These are phyloP conservation scores for Glaucidium brasilianum DNA, from an alignment of 2,113 vertebrate species.

Conservation along the genomic window DNA sequence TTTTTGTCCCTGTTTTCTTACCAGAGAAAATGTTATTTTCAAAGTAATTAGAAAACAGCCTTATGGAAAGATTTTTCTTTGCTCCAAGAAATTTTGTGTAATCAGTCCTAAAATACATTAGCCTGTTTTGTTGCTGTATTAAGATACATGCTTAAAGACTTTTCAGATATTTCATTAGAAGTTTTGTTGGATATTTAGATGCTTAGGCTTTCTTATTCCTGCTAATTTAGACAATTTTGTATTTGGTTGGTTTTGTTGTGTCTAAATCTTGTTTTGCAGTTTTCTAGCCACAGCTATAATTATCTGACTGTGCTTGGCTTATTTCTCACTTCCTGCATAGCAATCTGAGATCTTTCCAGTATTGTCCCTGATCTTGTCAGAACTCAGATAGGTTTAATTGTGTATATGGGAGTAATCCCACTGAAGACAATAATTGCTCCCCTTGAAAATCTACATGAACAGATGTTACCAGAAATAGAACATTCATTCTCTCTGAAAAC, in stretches of 20 bases:
- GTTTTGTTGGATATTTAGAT: not conserved
- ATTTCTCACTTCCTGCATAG: slow-evolving; percentile 4
- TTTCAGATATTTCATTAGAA: not conserved
- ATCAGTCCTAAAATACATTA: not conserved
- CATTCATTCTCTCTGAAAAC: not conserved
- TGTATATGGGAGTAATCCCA: not conserved
- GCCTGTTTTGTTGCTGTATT: not conserved
- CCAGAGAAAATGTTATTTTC: not conserved
- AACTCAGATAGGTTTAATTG: slow-evolving; percentile 1
- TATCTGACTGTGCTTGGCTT: slow-evolving; percentile 5
- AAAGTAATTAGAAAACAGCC: not conserved
- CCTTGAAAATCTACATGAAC: not conserved
- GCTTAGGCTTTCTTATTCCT: not conserved
- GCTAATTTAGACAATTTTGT: not conserved
- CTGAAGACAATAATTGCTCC: not conserved
- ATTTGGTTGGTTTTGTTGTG: not conserved
- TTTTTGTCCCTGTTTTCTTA: not conserved
- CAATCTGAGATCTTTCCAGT: not conserved
- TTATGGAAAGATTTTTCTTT: not conserved
- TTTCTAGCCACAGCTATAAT: not conserved
- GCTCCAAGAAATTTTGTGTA: not conserved
- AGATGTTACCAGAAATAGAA: not conserved
- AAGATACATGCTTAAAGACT: not conserved
- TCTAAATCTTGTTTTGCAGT: not conserved
- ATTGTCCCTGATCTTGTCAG: not conserved